Conservation (phyloP, 2,797 vertebrate species). For the Selene dorsalis region DNA sequence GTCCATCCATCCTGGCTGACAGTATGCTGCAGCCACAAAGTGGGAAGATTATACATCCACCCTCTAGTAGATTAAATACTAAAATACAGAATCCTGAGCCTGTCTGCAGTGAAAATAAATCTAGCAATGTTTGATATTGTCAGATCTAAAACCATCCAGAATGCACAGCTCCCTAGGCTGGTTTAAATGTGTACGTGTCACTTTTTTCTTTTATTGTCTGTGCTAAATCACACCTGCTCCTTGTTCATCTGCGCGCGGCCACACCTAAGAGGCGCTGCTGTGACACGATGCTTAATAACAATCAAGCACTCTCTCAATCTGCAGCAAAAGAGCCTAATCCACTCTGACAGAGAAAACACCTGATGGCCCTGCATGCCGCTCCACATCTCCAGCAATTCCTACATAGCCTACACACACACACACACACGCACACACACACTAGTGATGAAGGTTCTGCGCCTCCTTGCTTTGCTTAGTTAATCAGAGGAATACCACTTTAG, state of each 20-base stretch:
- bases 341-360: conserved; percentile 93
- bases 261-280: conserved; percentile 92
- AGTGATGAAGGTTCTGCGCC: conserved; percentile 43
- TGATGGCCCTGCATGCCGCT: conserved; percentile 89
- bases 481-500: conserved; percentile 71
- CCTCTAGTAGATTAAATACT: conserved; percentile 50
- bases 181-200: conserved; percentile 79
- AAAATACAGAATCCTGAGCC: conserved; percentile 43
- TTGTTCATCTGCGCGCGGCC: conserved; percentile 91
- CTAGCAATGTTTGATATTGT: conserved; percentile 52
- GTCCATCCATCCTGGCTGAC: conserved; percentile 64
- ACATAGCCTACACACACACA: conserved; percentile 20
- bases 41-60: conserved; percentile 52
- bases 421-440: conserved; percentile 23
- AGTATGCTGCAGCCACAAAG: conserved; percentile 48
- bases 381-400: conserved; percentile 72
- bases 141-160: conserved; percentile 62
- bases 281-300: conserved; percentile 94
- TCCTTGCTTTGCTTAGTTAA: conserved; percentile 69
- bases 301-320: conserved; percentile 93
- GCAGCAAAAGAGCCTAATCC: conserved; percentile 94
- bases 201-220: conserved; percentile 83
- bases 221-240: conserved; percentile 94
- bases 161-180: conserved; percentile 82
- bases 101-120: conserved; percentile 58